phyloP scores from a whole-genome alignment of 2,113 vertebrate genomes.

The Neoarius graeffei region DNA sequence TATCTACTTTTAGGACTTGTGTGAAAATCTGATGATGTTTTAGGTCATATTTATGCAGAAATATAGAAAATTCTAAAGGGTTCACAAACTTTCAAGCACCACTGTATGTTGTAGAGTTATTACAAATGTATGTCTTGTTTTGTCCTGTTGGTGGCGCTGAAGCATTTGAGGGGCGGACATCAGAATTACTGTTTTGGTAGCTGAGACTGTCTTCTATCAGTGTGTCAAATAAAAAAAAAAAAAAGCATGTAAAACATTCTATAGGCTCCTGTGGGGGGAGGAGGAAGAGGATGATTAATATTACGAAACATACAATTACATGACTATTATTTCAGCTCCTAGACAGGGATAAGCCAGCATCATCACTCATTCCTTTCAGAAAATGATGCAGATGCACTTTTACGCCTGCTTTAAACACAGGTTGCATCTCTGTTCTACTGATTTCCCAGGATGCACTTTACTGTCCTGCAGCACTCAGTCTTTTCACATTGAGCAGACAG shows the following conservation, averaged over 20 bases:
- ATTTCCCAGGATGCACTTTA: constrained; percentile 6
- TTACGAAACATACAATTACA: neutral
- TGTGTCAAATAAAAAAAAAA: neutral
- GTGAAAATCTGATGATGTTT: too few relatives aligned
- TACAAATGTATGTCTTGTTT: neutral
- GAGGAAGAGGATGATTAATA: neutral
- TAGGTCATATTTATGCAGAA: too few relatives aligned
- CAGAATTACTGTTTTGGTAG: neutral
- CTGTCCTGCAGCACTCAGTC: constrained; percentile 14
- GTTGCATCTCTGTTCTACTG: constrained; percentile 15
- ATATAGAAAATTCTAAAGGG: too few relatives aligned
- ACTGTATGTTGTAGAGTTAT: neutral
- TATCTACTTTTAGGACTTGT: too few relatives aligned
- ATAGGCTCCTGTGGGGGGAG: neutral
- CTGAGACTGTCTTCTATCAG: neutral
- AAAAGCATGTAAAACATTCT: neutral
- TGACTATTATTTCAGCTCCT: neutral
- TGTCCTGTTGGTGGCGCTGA: neutral
- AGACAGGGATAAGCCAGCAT: neutral
- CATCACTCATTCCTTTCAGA: constrained; percentile 25
- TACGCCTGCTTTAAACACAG: constrained; percentile 6
- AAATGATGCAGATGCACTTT: constrained; percentile 32
- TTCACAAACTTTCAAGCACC: too few relatives aligned
- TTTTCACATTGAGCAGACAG: constrained; percentile 11
- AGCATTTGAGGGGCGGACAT: neutral